Base-by-base conservation (phyloP, 2,113 vertebrate species). In the Gallinago undulata region DNA sequence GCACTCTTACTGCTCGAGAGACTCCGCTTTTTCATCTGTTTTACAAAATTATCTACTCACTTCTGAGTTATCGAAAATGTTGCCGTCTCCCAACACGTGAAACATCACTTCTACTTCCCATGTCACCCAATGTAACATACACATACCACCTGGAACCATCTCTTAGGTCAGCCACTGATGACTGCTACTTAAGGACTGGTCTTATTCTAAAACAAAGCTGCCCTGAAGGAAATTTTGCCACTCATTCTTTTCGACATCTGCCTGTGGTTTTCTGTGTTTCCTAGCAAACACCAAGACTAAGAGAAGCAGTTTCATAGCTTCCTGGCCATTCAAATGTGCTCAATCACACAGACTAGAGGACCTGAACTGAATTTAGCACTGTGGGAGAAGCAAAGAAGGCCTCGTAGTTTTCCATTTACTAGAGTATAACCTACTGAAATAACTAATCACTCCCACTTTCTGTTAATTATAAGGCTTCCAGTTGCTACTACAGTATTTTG, bases 401-500 rank as follows among this genome's bases (percentile, higher is more conserved):
- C 43, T 68, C 62, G 47, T 43, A 82, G 23, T 80, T 85, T 86
- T 83, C 79, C 76, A 70, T 80, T 91, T 83, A 56, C 15, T 84
- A 70, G 62, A 77, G 77, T 77, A 63, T 64, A 68, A 84, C 79
- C 66, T 86, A 64, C 73, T 89, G 63, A 95, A 92, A 70, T 74
- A 93, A 91, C 72, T 77, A 0, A 67, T 89, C 81, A 89, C 62
- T 79, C 64, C 30, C 35, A 79, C 31, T 92, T 96, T 48, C 76
- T 89, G 33, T 77, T 96, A 93, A 95, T 95, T 95, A 72, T 80
- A 94, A 89, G 66, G 63, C 39, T 81, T 93, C 60, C 50, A 89
- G 43, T 89, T 94, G 70, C 90, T 96, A 89, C 87, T 68, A 72
- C 13, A 56, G 28, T 33, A 70, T 95, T 95, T 94, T 91, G 64